Conservation (phyloP, 2,113 vertebrate species). For the Chaenocephalus aceratus region DNA sequence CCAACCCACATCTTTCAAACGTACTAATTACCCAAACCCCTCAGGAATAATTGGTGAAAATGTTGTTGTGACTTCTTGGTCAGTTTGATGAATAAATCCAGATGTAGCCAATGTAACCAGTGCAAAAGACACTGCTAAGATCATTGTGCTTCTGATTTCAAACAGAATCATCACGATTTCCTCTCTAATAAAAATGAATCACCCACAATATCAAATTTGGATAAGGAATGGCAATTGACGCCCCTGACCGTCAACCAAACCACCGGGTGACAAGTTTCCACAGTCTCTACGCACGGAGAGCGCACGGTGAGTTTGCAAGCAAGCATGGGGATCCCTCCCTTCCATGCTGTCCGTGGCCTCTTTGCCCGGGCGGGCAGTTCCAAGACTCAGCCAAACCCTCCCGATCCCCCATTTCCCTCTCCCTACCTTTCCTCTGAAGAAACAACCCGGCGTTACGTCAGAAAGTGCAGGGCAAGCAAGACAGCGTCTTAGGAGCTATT, state of each 20-base stretch:
- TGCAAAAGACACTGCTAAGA: neutral
- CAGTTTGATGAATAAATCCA: neutral
- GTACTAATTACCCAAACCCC: neutral
- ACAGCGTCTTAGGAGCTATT: slow-evolving; percentile 80
- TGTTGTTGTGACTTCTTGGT: neutral
- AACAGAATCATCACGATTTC: slow-evolving; percentile 8
- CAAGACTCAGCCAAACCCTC: slow-evolving; percentile 49
- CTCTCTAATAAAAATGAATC: slow-evolving; percentile 19
- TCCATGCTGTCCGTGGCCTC: slow-evolving; percentile 55
- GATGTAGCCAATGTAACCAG: neutral
- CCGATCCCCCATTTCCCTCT: slow-evolving; percentile 62
- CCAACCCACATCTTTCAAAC: neutral
- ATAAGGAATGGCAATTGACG: slow-evolving; percentile 29
- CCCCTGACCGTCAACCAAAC: slow-evolving; percentile 28
- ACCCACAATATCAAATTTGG: slow-evolving; percentile 16
- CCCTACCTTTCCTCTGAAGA: slow-evolving; percentile 80
- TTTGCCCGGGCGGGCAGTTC: slow-evolving; percentile 62
- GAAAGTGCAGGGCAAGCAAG: slow-evolving; percentile 85
- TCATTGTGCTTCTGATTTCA: neutral
- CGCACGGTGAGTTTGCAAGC: slow-evolving; percentile 51
- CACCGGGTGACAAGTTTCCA: slow-evolving; percentile 36
- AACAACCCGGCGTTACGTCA: slow-evolving; percentile 83
- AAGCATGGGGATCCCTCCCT: slow-evolving; percentile 62
- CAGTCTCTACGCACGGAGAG: slow-evolving; percentile 71
- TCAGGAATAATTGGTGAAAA: neutral